A percentile compares a stretch with the other conserved stretches of the same genome.
These are phyloP conservation scores for Uropsilus gracilis DNA, from an alignment of 2,113 vertebrate species.

Conservation along the genomic window DNA sequence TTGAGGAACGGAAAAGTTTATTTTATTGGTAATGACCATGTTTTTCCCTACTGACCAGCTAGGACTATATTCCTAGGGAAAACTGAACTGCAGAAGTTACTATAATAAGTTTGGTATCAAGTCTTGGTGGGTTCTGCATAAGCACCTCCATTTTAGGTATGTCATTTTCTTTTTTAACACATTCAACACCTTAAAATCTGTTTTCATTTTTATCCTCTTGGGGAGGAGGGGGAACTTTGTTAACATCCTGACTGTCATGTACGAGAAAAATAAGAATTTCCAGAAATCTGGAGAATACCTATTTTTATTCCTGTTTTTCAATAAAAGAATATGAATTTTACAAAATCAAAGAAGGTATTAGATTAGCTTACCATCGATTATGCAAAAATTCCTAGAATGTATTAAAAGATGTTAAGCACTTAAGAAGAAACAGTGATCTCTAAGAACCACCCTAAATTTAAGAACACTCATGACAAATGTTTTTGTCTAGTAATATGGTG, in stretches of 20 bases:
- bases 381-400: background rate
- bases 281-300: background rate
- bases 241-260: background rate
- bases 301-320: background rate
- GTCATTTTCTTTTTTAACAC: background rate
- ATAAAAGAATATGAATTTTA: background rate
- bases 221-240: background rate
- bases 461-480: background rate
- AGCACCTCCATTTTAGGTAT: background rate
- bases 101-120: background rate
- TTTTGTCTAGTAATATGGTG: background rate
- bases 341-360: background rate
- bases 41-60: background rate
- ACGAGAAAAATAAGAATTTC: background rate
- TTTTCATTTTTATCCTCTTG: background rate
- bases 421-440: background rate
- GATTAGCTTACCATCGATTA: background rate
- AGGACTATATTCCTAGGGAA: background rate
- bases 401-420: background rate
- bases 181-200: background rate
- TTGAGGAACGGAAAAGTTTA: background rate
- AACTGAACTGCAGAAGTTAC: background rate
- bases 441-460: slow-evolving; percentile 20
- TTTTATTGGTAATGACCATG: background rate
- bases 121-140: background rate